A percentile compares a stretch with the other conserved stretches of the same genome.
phyloP scores from a whole-genome alignment of 2,113 vertebrate species.

The Hyla sarda region DNA sequence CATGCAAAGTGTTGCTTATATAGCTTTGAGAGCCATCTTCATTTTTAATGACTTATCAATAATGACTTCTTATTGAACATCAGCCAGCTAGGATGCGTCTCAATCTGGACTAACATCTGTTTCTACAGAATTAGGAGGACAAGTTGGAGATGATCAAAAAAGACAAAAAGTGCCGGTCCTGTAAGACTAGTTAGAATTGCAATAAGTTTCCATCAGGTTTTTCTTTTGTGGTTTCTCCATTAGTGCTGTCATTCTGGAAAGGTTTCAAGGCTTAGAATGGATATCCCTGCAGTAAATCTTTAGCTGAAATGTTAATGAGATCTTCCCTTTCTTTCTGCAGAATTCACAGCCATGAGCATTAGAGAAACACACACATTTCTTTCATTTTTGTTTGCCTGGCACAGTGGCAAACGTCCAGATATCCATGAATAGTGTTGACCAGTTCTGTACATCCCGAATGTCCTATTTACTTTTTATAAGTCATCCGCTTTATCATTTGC shows the following conservation, averaged over 20 bases:
- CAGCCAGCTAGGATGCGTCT: background rate
- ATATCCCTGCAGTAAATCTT: constrained; percentile 24
- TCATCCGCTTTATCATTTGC: background rate
- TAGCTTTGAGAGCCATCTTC: constrained; percentile 4
- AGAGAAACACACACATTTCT: background rate
- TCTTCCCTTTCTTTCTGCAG: background rate
- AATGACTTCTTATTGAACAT: constrained; percentile 21
- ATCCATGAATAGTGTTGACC: background rate
- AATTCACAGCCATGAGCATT: constrained; percentile 6
- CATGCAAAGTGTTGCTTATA: background rate
- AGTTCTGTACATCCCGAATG: background rate
- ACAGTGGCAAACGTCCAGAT: background rate
- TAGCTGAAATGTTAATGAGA: constrained; percentile 38
- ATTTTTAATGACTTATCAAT: constrained; percentile 26
- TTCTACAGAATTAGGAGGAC: background rate
- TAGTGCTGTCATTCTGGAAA: constrained; percentile 31
- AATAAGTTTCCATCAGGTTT: background rate
- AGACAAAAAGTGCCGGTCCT: background rate
- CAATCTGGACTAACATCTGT: constrained; percentile 43
- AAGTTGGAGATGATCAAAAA: constrained; percentile 30
- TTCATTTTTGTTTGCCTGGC: background rate
- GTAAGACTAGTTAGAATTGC: background rate
- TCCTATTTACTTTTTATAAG: background rate
- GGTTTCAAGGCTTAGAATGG: constrained; percentile 10
- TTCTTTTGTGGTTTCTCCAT: constrained; percentile 24